phyloP scores from a whole-genome alignment of 1,140 invertebrate genomes.

The Maniola jurtina region DNA sequence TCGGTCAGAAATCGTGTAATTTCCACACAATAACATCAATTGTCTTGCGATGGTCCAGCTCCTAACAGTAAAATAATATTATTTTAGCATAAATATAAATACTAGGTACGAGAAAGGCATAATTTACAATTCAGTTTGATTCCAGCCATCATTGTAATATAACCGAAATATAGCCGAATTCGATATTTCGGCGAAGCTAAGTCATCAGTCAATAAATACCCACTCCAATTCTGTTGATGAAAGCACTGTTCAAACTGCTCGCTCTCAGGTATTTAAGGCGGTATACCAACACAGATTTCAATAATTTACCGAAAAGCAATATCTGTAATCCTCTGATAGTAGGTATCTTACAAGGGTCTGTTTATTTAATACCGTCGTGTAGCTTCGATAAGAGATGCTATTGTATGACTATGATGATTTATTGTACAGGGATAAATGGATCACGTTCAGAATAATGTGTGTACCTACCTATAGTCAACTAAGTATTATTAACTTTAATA shows the following conservation, averaged over 20 bases:
- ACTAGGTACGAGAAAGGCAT: no score
- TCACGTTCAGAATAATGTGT: no score
- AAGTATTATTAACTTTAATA: no score
- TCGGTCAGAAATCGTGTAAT: no score
- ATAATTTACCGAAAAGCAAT: conserved; percentile 37
- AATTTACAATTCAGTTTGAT: not conserved
- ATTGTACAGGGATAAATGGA: no score
- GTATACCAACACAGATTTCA: conserved; percentile 39
- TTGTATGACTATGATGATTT: not conserved
- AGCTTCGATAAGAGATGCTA: not conserved
- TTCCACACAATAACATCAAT: no score
- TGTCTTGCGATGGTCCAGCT: no score
- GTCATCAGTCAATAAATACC: conserved; percentile 7
- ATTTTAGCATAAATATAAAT: no score
- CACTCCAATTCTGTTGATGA: conserved; percentile 22
- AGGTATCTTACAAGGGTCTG: no score
- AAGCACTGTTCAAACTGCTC: conserved; percentile 24
- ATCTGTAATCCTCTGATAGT: not conserved
- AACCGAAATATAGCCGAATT: not conserved
- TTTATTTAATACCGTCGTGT: no score
- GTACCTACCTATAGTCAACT: no score
- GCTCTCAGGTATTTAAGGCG: conserved; percentile 22
- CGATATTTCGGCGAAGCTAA: not conserved
- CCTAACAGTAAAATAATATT: no score
- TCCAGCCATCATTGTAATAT: not conserved